Conservation (phyloP, 2,888 invertebrate genomes). For the Galerucella pusilla region DNA sequence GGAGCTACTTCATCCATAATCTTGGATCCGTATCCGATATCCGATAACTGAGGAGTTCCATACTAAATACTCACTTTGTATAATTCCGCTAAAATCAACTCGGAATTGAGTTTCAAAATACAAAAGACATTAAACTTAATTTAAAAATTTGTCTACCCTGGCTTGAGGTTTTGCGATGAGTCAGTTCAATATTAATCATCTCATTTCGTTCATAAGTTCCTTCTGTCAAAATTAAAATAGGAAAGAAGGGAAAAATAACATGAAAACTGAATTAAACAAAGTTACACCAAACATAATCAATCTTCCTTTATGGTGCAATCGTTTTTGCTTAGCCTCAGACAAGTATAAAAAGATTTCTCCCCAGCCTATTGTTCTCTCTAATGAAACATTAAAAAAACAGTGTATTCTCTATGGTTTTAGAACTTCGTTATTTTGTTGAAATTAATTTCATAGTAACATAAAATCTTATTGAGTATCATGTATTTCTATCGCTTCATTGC, state of each 20-base stretch:
- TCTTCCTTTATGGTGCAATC: slow-evolving; percentile 39
- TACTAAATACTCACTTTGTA: no score
- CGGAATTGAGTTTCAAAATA: no score
- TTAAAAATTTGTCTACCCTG: neutral
- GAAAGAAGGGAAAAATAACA: slow-evolving; percentile 27
- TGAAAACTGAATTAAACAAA: slow-evolving; percentile 31
- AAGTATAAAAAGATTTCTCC: slow-evolving; percentile 32
- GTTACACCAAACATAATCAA: slow-evolving; percentile 36
- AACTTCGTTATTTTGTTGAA: no score
- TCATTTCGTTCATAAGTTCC: slow-evolving; percentile 7
- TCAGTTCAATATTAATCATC: slow-evolving; percentile 16
- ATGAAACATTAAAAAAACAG: no score
- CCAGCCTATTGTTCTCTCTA: neutral
- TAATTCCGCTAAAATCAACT: no score
- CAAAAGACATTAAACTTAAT: neutral
- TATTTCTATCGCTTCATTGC: no score
- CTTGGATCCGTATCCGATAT: no score
- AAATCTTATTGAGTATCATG: no score
- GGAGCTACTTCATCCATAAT: no score
- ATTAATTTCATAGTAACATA: no score
- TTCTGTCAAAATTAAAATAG: slow-evolving; percentile 17
- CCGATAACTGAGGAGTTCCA: no score
- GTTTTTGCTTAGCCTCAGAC: slow-evolving; percentile 33
- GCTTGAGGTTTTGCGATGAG: neutral
- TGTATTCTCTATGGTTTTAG: no score